Evolutionary conservation across 2,113 vertebrate genomes (phyloP), one percentile per base, ranked within the genome.

Genomic region (Phrynosoma platyrhinos): DNA sequence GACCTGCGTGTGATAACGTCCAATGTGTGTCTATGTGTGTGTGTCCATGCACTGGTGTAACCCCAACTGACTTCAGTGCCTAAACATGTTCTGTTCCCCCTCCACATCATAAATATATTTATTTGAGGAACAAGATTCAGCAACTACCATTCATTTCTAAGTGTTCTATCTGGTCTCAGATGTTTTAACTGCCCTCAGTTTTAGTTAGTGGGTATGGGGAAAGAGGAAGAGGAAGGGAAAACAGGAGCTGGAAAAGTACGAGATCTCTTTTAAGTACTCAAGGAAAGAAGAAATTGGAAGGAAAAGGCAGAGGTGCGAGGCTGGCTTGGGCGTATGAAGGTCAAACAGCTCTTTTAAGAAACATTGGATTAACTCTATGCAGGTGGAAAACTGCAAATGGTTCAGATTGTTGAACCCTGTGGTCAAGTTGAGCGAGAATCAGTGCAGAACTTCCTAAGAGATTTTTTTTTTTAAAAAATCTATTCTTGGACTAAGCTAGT

Each of bases 121-220:
- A 47, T 4, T 47, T 47, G 36, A 9, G 14, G 36, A 40, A 13
- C 23, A 42, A 42, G 13, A 40, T 69, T 27, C 0, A 0, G 7
- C 13, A 74, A 86, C 5, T 7, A 69, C 0, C 0, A 0, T 0
- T 40, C 42, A 36, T 0, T 87, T 47, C 71, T 85, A 62, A 2
- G 5, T 1, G 2, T 40, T 32, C 10, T 78, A 52, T 77, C 64
- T 81, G 2, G 1, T 13, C 76, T 42, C 62, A 83, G 27, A 72
- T 75, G n/a, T 66, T 74, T 2, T 71, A 81, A 40, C 80, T 42
- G 87, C n/a, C 27, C 58, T 2, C 78, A 74, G 20, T 40, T 40
- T 0, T 0, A 55, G 58, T 0, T 0, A 55, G 58, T 62, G 58
- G 58, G 13, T 18, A 62, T 4, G 25, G 25, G 8, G 9, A 71